Evolutionary conservation across 1,140 invertebrate species (phyloP), one percentile per base, ranked within the genome.

Genomic region (Brachionus koreanus): DNA sequence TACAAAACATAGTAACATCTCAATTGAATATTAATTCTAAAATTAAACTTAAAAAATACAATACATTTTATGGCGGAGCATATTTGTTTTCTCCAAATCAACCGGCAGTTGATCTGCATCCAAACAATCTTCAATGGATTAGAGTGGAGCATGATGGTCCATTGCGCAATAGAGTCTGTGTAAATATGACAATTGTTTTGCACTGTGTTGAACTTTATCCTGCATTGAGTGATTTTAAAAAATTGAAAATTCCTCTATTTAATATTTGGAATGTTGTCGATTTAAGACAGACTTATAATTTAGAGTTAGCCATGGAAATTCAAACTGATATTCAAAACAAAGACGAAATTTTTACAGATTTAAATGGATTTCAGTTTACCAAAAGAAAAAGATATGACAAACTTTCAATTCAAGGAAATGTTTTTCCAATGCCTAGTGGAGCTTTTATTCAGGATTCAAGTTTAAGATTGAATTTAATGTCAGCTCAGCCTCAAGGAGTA

Each of bases 61-160:
- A 91, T 37, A 91, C 90, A 2, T 90, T 90, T 63, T 87, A 87
- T 19, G 88, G 94, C 29, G 97, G 97, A 1, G 96, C 95, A 5
- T 99, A 99, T 89, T 89, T 99, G 25, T 99, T 99, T 87, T 90
- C 97, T 23, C 97, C 97, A 0, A 92, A 94, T 85, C 92, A 93
- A 0, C 85, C 86, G 90, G 84, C 88, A 67, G 29, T 93, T 82
- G 91, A 90, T 1, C 91, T 82, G 7, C n/a, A 39, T 19, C 2
- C n/a, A 10, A 46, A 19, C 23, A 5, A 10, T 0, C 19, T 65
- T 23, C 37, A 82, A 65, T 67, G 57, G 57, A 67, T 82, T n/a
- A 35, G 79, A 16, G 57, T 82, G 16, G 57, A 82, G 19, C 61
- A 79, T 9, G 37, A 35, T 25, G 79, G 79, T 19, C 5, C 33